Conservation (phyloP, 2,888 invertebrate species). For the Lepidochrysops patricia region DNA sequence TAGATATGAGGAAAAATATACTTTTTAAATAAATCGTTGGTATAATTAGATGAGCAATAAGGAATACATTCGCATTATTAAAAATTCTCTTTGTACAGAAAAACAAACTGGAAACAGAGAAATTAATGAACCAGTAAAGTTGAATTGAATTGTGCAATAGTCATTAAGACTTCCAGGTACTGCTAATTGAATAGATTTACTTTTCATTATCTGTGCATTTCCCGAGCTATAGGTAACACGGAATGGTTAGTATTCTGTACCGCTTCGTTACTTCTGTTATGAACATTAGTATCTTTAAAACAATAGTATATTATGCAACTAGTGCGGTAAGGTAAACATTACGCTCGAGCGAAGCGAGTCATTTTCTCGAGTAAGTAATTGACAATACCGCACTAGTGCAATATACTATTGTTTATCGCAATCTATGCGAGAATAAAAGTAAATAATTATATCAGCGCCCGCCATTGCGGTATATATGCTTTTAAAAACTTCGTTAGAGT, state of each 20-base stretch:
- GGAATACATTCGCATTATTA: neutral
- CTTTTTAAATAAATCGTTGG: too few species aligned
- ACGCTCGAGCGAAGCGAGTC: too few species aligned
- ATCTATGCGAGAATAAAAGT: too few species aligned
- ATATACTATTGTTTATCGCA: too few species aligned
- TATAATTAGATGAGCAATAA: neutral
- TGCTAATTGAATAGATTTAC: slow-evolving; percentile 5
- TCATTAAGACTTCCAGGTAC: neutral
- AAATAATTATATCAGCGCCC: too few species aligned
- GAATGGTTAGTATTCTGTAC: neutral
- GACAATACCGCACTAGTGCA: too few species aligned
- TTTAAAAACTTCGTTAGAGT: too few species aligned
- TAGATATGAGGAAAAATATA: too few species aligned
- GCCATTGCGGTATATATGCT: too few species aligned
- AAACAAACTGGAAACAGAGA: neutral
- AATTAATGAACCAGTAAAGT: slow-evolving; percentile 1
- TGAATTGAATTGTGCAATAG: slow-evolving; percentile 5
- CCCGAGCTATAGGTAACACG: neutral
- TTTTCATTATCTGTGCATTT: slow-evolving; percentile 2
- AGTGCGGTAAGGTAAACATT: too few species aligned
- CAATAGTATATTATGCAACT: too few species aligned
- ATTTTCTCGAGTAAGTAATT: too few species aligned
- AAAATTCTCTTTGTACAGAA: neutral
- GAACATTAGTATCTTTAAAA: neutral
- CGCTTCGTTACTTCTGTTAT: neutral